Base-by-base conservation (phyloP, 2,888 invertebrate species). In the Scaptodrosophila latifasciaeformis region DNA sequence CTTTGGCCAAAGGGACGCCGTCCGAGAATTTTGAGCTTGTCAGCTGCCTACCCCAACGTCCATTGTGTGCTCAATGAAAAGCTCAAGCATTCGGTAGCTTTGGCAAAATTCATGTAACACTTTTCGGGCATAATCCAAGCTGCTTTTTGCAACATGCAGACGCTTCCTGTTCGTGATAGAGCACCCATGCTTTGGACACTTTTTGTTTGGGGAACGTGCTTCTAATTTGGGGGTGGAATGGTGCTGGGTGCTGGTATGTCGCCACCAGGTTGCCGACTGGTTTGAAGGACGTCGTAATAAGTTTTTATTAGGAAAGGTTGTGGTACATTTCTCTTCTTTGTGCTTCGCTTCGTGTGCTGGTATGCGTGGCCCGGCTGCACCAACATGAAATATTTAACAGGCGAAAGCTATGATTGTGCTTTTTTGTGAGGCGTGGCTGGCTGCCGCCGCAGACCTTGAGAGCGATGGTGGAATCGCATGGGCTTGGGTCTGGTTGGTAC, bases 1-100 rank as follows among this genome's bases (percentile, higher is more conserved):
- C n/a, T n/a, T n/a, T n/a, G n/a, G n/a, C n/a, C n/a, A n/a, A 29
- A 49, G 40, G 35, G 63, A 49, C 37, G 48, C 49, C 31, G 39
- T 15, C 7, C 50, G 50, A n/a, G n/a, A n/a, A n/a, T n/a, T n/a
- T n/a, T n/a, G n/a, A n/a, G n/a, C n/a, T n/a, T n/a, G n/a, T n/a
- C n/a, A n/a, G n/a, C n/a, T 69, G 60, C 66, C 72, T 59, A 56
- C 59, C 62, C 48, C 67, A 74, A 65, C n/a, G n/a, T n/a, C n/a
- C n/a, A n/a, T n/a, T n/a, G n/a, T 44, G 56, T 66, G 66, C 64
- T 76, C 76, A 76, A 72, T 76, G 77, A 71, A 76, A 71, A 76
- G 76, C 71, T 71, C 39, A 3, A 34, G 43, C 47, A 42, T 53
- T 56, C 55, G n/a, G 2, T 13, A 64, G 57, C 62, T 72, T 62